Percentiles rank a stretch among this genome's conserved stretches.
Conservation (phyloP, 1,140 invertebrate genomes). For the Euura lappo region DNA sequence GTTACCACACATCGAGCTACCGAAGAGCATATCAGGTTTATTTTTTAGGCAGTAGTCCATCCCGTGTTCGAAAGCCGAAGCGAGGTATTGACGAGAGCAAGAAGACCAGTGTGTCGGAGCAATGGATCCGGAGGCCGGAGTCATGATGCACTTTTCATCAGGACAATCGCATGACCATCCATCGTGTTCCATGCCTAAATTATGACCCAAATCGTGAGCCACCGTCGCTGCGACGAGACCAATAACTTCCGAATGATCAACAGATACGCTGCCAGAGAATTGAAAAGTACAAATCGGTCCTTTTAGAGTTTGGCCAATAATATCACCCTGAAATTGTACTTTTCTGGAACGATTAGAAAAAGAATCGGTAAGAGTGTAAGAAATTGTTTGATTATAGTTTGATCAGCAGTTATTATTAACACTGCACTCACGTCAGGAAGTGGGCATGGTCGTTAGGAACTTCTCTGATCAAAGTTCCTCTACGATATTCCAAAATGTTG, state of each 20-base stretch:
- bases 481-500: conserved; percentile 87
- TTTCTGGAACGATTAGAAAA: conserved; percentile 65
- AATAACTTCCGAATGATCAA: conserved; percentile 87
- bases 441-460: conserved; percentile 98
- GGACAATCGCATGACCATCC: conserved; percentile 83
- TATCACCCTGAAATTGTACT: conserved; percentile 83
- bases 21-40: conserved; percentile 76
- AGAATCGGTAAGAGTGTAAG: not conserved
- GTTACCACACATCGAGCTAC: conserved; percentile 93
- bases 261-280: conserved; percentile 93
- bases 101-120: conserved; percentile 88
- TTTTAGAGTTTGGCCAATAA: conserved; percentile 96
- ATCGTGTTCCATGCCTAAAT: conserved; percentile 99
- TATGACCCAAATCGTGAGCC: conserved; percentile 98
- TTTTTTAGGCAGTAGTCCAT: conserved; percentile 96
- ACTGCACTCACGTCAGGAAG: conserved; percentile 85
- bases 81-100: conserved; percentile 87
- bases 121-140: conserved; percentile 85
- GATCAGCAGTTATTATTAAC: not conserved
- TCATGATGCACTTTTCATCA: conserved; percentile 94
- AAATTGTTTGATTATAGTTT: not conserved
- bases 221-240: conserved; percentile 94
- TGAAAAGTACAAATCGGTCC: conserved; percentile 97
- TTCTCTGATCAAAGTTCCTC: conserved; percentile 75
- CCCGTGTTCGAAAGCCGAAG: conserved; percentile 90